Evolutionary conservation across 2,888 invertebrate species (phyloP), one percentile per base, ranked within the genome.

Genomic region (Phlogophora meticulosa): DNA sequence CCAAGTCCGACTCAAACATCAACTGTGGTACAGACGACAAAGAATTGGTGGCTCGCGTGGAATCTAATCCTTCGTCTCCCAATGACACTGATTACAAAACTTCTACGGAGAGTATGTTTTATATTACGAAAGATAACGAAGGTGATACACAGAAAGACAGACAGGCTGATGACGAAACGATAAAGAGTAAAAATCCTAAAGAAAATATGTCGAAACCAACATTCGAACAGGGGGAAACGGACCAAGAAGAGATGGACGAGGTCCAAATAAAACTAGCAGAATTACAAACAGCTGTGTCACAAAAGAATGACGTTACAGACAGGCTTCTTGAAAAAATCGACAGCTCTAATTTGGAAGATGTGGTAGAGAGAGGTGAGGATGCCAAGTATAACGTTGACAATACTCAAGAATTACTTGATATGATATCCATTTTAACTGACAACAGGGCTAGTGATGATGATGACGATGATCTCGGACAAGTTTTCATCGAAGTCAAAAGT

Each of bases 361-460:
- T 58, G 4, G 78, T 75, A 7, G 69, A 70, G 45, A 58, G 57
- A n/a, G 72, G 68, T 22, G 72, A 81, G 1, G 60, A 51, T 28
- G 58, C 51, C 5, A 60, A 71, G 5, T 60, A 64, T 10, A 86
- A 84, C 68, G 92, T 90, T 0, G 88, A 94, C 32, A 87, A 91
- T 55, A 94, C 94, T 0, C 89, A 88, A 11, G 91, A 93, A 38
- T 80, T 94, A 4, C 76, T 94, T 11, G 90, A 92, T 43, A 89
- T 93, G 87, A 75, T 94, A 0, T 88, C 91, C 0, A 86, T 91
- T 64, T 87, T 92, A 2, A 93, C 92, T 7, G 93, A 93, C 24
- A 83, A 75, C 17, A 80, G 70, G 5, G 61, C 57, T 4, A 13
- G 17, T 22, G 81, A 81, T 9, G 68, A 80, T 3, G 76, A 76